Evolutionary conservation across 1,140 invertebrate genomes (phyloP).

Genomic region (Rhopalosiphum padi): DNA sequence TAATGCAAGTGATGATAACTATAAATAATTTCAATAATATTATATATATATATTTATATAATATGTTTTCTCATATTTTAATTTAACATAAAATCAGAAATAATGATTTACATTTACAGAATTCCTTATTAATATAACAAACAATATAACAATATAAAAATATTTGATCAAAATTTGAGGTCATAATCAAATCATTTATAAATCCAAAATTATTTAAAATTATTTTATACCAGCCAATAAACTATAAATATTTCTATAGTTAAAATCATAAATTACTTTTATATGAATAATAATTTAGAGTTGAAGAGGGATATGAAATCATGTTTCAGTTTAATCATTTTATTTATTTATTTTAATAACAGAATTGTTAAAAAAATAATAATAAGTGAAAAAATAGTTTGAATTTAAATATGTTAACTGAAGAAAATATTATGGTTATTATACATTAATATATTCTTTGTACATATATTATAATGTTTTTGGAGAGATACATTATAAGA

Average conservation of each 20-base stretch:
- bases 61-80: background rate
- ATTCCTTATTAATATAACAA: background rate
- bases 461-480: conserved; percentile 39
- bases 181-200: background rate
- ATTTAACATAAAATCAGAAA: background rate
- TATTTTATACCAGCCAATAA: background rate
- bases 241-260: background rate
- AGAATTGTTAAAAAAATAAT: background rate
- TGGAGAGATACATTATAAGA: conserved; percentile 18
- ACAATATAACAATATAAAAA: background rate
- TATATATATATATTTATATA: no score
- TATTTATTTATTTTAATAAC: background rate
- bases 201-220: background rate
- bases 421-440: conserved; percentile 15
- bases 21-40: no score
- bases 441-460: background rate
- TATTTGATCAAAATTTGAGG: background rate
- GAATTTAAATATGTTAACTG: background rate
- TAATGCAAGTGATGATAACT: no score
- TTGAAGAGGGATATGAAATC: background rate
- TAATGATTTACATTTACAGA: background rate
- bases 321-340: background rate
- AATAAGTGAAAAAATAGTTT: background rate
- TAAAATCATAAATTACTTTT: background rate
- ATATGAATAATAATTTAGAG: background rate